Base-by-base conservation (phyloP, 1,140 invertebrate species). In the Drosophila aff. region DNA sequence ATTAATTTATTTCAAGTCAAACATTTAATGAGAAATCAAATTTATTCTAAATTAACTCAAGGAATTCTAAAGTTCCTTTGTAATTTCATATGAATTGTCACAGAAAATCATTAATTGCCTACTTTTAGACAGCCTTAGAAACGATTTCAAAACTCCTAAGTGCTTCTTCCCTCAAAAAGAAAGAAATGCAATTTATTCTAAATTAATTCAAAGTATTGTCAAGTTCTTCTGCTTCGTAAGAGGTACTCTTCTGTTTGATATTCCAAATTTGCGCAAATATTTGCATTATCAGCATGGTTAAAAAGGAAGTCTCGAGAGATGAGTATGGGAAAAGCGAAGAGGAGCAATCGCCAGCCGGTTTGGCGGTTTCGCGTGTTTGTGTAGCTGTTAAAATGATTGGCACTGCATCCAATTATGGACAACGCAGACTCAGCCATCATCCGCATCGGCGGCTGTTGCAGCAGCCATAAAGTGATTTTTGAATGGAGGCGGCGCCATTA, bases 311-410 rank as follows among this genome's bases (percentile, higher is more conserved):
- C 53, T 57, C 26, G 21, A 26, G 43, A 28, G 40, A 55, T 21
- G 33, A 65, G 61, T 31, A 16, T 28, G 33, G 36, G 31, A 68
- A 60, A 40, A 50, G 33, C 21, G 47, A n/a, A 46, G 49, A 62
- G 49, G 50, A 62, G 43, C 65, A 49, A 58, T 55, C 57, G 38
- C 31, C 31, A 65, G 64, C 63, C 55, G 60, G 61, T 76, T 82
- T 60, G 36, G 62, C 31, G 63, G 50, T 57, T 71, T 57, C 76
- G 84, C 81, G 84, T 89, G 84, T 87, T 87, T 89, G 85, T 82
- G 85, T 90, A 90, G 85, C 84, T 89, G 84, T 89, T 89, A 89
- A 89, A 89, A 89, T 89, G 84, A 89, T 89, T 89, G 84, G 84
- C 84, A 89, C 80, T 86, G 85, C 85, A 69, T 79, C 85, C 84